Evolutionary conservation across 2,113 vertebrate species (phyloP), one percentile per base, ranked within the genome.

Genomic region (Hipposideros armiger): DNA sequence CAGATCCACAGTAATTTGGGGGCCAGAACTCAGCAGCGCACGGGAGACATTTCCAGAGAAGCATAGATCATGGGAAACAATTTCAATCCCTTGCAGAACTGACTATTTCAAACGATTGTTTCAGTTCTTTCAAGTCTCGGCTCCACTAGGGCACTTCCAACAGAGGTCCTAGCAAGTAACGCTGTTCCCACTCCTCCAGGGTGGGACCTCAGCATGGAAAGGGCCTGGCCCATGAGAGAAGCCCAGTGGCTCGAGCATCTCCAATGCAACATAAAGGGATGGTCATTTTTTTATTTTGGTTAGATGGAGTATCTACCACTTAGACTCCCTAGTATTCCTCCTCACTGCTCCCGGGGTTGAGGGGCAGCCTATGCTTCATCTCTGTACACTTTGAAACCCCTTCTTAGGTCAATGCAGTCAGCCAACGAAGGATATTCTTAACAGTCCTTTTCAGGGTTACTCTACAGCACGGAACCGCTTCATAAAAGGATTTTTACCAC

Each of bases 341-440:
- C 54, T 95, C 45, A 42, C 6, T 24, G 70, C 58, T 76, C 66
- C 40, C 11, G 26, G 28, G 60, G 10, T 60, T 13, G 4, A 1
- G 22, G 42, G 6, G 3, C 3, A 0, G 56, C 10, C 1, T 7
- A n/a, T 6, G 32, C 22, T 22, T 66, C 32, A 0, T 72, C 54
- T 42, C 54, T 54, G 62, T 36, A 36, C 50, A 66, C 50, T 69
- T 11, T 13, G 16, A 76, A 83, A 36, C 5, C 30, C 50, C 30
- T 66, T 73, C 14, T 17, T 78, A 60, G 52, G 15, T 32, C 32
- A 40, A 73, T 11, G 70, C 40, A 11, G 15, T 28, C 3, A 28
- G 17, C 42, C 45, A 78, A 6, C 0, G 3, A 60, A 52, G 42
- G 14, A 58, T 3, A 2, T 52, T 85, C 73, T 77, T 28, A 40